Base-by-base conservation (phyloP, 2,113 vertebrate genomes). In the Riparia riparia region DNA sequence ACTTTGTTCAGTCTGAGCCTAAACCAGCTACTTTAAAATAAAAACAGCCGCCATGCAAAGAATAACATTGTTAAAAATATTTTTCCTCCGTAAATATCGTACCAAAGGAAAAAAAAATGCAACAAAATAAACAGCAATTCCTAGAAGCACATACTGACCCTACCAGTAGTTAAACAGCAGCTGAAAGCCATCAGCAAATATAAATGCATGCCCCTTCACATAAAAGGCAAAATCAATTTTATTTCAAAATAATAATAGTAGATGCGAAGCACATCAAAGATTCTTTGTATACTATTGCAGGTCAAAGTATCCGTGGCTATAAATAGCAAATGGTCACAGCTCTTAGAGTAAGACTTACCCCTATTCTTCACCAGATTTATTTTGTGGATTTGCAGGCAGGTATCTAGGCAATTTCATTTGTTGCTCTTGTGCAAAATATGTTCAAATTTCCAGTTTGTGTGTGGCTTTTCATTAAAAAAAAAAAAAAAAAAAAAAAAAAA, bases 1-100 rank as follows among this genome's bases (percentile, higher is more conserved):
- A 92, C 88, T 96, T 90, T 92, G 64, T 42, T 81, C 71, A 53
- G 49, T 37, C 87, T 37, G 47, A 12, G 71, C 26, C 82, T 74
- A 71, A 88, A 64, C 16, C 60, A 88, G 82, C 58, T 89, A 86
- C 72, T 74, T 89, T 12, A 73, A 73, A 93, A 90, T 5, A 41
- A 89, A 94, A 93, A 61, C 80, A 90, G 80, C 94, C 80, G 80
- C 50, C 49, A n/a, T 10, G 17, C 24, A 74, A 94, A 92, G 71
- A 93, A 77, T n/a, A 91, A 88, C n/a, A 49, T 6, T 41, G 78
- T 81, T 83, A 45, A 89, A 95, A 89, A 41, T 31, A 91, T 65
- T 84, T 91, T 91, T 76, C 25, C 41, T 83, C 41, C 5, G 11
- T 74, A 93, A 95, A 92, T 70, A 70, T 7, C 9, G 4, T 51